These are phyloP conservation scores for Drosophila recens DNA, from an alignment of 2,888 invertebrate genomes.

Conservation along the genomic window DNA sequence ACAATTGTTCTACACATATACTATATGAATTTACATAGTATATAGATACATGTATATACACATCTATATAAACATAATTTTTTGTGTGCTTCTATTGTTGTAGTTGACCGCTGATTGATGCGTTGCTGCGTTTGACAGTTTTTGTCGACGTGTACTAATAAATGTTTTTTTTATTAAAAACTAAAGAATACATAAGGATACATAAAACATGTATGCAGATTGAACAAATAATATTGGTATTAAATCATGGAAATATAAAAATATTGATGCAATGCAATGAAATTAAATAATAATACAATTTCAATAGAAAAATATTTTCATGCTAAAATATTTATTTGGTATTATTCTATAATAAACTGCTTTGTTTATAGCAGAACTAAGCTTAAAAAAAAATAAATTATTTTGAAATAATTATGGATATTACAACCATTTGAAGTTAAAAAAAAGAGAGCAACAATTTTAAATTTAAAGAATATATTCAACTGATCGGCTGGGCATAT, in stretches of 20 bases:
- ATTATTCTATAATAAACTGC: slow-evolving; percentile 19
- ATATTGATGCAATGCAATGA: slow-evolving; percentile 37
- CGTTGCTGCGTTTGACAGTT: slow-evolving; percentile 72
- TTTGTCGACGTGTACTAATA: slow-evolving; percentile 50
- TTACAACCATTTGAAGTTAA: not conserved
- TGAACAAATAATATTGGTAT: slow-evolving; percentile 35
- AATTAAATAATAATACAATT: slow-evolving; percentile 35
- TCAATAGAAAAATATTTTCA: slow-evolving; percentile 4
- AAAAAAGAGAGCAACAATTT: not conserved
- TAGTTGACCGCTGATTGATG: slow-evolving; percentile 65
- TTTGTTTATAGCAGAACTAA: not conserved
- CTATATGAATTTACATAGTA: not conserved
- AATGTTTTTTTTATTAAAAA: slow-evolving; percentile 62
- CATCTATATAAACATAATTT: slow-evolving; percentile 30
- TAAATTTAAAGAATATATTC: not conserved
- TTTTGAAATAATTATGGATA: not conserved
- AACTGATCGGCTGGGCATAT: not conserved
- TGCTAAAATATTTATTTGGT: slow-evolving; percentile 23
- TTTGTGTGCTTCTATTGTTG: slow-evolving; percentile 29
- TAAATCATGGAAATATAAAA: slow-evolving; percentile 49
- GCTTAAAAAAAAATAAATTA: not conserved
- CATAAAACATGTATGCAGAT: slow-evolving; percentile 31
- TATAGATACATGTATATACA: not conserved
- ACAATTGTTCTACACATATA: not conserved
- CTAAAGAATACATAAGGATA: slow-evolving; percentile 51